Base-by-base conservation (phyloP, 2,888 invertebrate species). In the Rhorus exstirpatorius region DNA sequence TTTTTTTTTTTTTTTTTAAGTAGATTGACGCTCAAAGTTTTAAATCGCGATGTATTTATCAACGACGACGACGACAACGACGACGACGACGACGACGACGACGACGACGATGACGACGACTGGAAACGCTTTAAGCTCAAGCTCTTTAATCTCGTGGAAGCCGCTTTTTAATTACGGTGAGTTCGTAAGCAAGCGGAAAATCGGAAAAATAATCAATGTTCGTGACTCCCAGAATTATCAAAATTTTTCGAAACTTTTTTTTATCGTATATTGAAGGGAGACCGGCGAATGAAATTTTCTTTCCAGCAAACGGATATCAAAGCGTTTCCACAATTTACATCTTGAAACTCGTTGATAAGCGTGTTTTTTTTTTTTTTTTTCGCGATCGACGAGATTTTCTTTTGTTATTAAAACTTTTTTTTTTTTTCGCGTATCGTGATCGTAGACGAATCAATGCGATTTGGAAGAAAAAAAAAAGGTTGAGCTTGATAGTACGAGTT, bases 191-290 rank as follows among this genome's bases (percentile, higher is more conserved):
- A 31, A 49, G 14, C 63, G 12, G 51, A 0, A 53, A 53, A 63
- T 12, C 24, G 44, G n/a, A 8, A 70, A 55, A 70, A 58, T 12
- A 24, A 70, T 78, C 61, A 24, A 55, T 31, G 68, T 74, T 51
- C 24, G 38, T 17, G 55, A 75, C 46, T 63, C 55, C 26, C 46
- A 63, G 55, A 75, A 58, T 74, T 70, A 82, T 79, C 75, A 82
- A 38, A 79, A 46, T 71, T 82, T 76, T 82, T 82, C 75, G 79
- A 79, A 60, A 55, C 58, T n/a, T n/a, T 31, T 74, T 82, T 82
- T 79, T 82, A 82, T 79, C 71, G 74, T 55, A 24, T 17, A 55
- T 7, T 3, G 31, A 31, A 6, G 31, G 12, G 8, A 63, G 12
- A 71, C 60, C 17, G 55, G 21, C 35, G 67, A 63, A 68, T 58